phyloP scores from a whole-genome alignment of 2,888 invertebrate genomes.

The Drosophila austrosaltans region DNA sequence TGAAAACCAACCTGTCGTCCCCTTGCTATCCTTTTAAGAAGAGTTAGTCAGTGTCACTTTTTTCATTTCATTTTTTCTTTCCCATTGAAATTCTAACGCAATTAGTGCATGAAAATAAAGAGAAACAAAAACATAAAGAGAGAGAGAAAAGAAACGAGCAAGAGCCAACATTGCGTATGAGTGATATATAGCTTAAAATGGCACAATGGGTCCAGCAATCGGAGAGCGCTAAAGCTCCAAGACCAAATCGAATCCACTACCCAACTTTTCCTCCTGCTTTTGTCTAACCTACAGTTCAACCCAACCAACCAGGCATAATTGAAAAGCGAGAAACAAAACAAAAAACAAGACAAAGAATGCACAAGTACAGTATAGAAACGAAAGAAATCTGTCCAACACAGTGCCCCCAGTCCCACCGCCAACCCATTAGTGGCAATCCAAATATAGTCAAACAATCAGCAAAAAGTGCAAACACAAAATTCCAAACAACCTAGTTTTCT shows the following conservation, averaged over 20 bases:
- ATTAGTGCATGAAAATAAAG: conserved; percentile 77
- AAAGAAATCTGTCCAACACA: conserved; percentile 58
- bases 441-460: conserved; percentile 2
- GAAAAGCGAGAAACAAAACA: conserved; percentile 51
- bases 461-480: background rate
- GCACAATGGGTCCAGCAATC: conserved; percentile 14
- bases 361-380: conserved; percentile 42
- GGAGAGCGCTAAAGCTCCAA: conserved; percentile 17
- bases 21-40: background rate
- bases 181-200: conserved; percentile 75
- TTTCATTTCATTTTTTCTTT: conserved; percentile 7
- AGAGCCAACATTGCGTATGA: conserved; percentile 72
- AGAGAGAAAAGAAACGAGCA: background rate
- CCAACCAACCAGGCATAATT: conserved; percentile 49
- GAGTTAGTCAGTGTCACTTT: conserved; percentile 26
- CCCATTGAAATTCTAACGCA: conserved; percentile 75
- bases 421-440: background rate
- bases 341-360: conserved; percentile 39
- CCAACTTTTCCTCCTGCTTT: background rate
- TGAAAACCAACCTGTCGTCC: background rate
- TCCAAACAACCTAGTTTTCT: too few species aligned
- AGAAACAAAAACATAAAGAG: background rate
- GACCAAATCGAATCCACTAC: background rate
- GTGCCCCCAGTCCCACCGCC: background rate
- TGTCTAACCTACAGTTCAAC: conserved; percentile 9